These are phyloP conservation scores for Pogonomyrmex barbatus DNA, from an alignment of 1,140 invertebrate species.

Conservation along the genomic window DNA sequence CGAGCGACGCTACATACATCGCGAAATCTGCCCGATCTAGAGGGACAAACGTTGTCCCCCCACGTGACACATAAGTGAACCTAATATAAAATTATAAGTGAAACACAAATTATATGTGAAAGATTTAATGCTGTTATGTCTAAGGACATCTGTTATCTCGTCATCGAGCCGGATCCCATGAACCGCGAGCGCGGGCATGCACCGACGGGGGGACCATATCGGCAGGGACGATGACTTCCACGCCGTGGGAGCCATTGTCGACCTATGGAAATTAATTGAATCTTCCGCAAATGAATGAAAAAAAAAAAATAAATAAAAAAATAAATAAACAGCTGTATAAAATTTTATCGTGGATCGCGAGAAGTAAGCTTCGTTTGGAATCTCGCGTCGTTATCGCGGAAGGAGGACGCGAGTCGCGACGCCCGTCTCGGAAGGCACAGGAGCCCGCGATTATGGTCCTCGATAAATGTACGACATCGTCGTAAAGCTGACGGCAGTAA, in stretches of 20 bases:
- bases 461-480: constrained; percentile 63
- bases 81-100: not conserved
- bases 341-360: not conserved
- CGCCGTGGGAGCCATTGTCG: constrained; percentile 83
- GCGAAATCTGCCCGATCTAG: not conserved
- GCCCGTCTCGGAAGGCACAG: constrained; percentile 2
- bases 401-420: not conserved
- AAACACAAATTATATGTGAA: not conserved
- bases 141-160: constrained; percentile 34
- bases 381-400: not conserved
- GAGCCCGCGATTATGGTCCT: constrained; percentile 38
- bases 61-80: not conserved
- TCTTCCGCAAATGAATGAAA: constrained; percentile 21
- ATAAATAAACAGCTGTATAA: not conserved
- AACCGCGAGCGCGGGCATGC: constrained; percentile 63
- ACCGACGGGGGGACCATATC: constrained; percentile 63
- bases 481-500: constrained; percentile 49
- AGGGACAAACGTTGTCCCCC: not conserved
- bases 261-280: constrained; percentile 86
- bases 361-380: not conserved
- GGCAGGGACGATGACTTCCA: constrained; percentile 79
- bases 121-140: constrained; percentile 73
- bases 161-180: constrained; percentile 57
- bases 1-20: not conserved
- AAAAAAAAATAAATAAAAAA: no score